Evolutionary conservation across 2,888 invertebrate genomes (phyloP).

Genomic region (Prosopocoilus inquinatus): DNA sequence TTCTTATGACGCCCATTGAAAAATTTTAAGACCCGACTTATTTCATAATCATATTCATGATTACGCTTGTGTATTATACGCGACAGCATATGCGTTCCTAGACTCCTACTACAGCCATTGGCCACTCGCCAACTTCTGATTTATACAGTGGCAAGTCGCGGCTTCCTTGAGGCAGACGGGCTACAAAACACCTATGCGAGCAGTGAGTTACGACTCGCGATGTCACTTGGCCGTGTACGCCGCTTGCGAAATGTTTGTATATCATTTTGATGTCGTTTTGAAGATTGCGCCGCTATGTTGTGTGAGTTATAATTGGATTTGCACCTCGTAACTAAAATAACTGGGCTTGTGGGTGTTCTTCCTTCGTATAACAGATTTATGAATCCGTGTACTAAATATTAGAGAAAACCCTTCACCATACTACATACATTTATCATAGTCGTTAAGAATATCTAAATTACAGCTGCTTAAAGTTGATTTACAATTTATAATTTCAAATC

Average conservation of each 20-base stretch:
- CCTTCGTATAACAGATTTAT: constrained; percentile 19
- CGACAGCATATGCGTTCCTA: constrained; percentile 5
- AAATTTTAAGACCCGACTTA: background rate
- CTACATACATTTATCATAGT: too few species aligned
- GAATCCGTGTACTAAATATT: background rate
- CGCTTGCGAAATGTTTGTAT: constrained; percentile 47
- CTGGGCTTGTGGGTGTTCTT: constrained; percentile 33
- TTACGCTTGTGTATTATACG: constrained; percentile 6
- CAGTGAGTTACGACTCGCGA: constrained; percentile 42
- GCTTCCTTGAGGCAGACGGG: constrained; percentile 42
- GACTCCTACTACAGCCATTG: constrained; percentile 30
- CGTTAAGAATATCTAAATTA: too few species aligned
- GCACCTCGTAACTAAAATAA: constrained; percentile 37
- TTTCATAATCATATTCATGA: constrained; percentile 1
- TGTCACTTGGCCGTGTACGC: constrained; percentile 46
- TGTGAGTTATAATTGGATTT: constrained; percentile 42
- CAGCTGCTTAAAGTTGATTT: too few species aligned
- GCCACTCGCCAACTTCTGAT: constrained; percentile 42
- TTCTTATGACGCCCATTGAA: background rate
- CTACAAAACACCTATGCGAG: constrained; percentile 45
- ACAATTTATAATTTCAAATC: too few species aligned
- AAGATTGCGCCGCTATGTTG: constrained; percentile 39
- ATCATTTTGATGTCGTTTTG: constrained; percentile 43
- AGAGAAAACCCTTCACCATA: too few species aligned
- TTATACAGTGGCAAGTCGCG: constrained; percentile 43